These are phyloP conservation scores for Agraylea sexmaculata DNA, from an alignment of 1,140 invertebrate species.

Conservation along the genomic window DNA sequence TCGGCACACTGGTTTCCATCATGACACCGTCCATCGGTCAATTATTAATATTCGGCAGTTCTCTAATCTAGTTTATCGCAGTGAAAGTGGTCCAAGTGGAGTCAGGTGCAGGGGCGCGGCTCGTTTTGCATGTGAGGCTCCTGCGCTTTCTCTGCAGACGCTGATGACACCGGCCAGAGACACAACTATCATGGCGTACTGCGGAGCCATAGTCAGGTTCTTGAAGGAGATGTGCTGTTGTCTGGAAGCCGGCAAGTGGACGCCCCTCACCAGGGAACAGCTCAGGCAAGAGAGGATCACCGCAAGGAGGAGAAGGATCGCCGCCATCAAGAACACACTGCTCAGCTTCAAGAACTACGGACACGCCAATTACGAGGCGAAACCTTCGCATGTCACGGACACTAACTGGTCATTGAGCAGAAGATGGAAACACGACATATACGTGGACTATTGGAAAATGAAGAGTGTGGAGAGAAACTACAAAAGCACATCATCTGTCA, in stretches of 20 bases:
- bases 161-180: too few species aligned
- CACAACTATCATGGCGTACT: too few species aligned
- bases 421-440: conserved; percentile 13
- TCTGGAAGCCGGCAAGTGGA: conserved; percentile 37
- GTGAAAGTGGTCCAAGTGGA: too few species aligned
- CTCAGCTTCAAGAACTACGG: conserved; percentile 9
- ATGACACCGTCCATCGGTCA: too few species aligned
- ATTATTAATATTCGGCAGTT: too few species aligned
- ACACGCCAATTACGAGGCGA: neutral
- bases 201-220: conserved; percentile 32
- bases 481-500: too few species aligned
- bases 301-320: conserved; percentile 11
- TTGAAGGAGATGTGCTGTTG: conserved; percentile 39
- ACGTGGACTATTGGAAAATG: too few species aligned
- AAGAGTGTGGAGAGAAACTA: conserved; percentile 12
- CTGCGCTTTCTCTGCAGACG: too few species aligned
- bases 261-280: conserved; percentile 23
- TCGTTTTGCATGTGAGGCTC: too few species aligned
- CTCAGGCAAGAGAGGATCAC: conserved; percentile 11
- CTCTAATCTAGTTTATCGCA: too few species aligned
- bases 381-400: conserved; percentile 12
- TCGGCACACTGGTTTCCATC: too few species aligned
- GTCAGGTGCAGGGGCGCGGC: too few species aligned
- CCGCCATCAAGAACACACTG: conserved; percentile 13
- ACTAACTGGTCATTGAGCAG: conserved; percentile 20